Base-by-base conservation (phyloP, 37 sponge, comb jelly and placozoan genomes). In the Lycopodina hypogea region DNA sequence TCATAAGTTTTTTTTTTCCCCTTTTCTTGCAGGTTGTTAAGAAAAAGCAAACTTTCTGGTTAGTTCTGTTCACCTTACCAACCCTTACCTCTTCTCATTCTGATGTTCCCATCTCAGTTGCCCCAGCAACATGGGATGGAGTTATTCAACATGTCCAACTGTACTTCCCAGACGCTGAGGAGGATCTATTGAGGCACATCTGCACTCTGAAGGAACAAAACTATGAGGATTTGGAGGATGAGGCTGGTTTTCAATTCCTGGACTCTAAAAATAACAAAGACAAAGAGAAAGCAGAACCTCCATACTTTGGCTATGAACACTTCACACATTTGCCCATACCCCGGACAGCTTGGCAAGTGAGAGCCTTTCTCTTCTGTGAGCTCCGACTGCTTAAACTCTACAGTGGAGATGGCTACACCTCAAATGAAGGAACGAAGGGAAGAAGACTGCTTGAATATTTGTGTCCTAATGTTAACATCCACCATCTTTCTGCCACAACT, bases 311-410 rank as follows among this genome's bases (percentile, higher is more conserved):
- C 64, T 88, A 88, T 59, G 80, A 71, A n/a, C 24, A 75, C 57
- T 88, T 71, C 40, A 59, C 64, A 18, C 29, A 21, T 30, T 56
- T 83, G 26, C 84, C 89, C 1, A 22, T n/a, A 3, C 84, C 84
- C 14, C 34, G 84, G 14, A 78, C 42, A 8, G 74, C 80, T 30
- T 83, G 83, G 89, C 89, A 88, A 56, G 80, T 78, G 50, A 83
- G 89, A 78, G 68, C 78, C 64, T 80, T 88, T 55, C 75, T 88
- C 30, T 88, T 83, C 81, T 88, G 89, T 60, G 89, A 88, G 63
- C 67, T 88, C 24, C 72, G 89, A 59, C 62, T 88, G 14, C 50
- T 88, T 42, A 86, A 83, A 34, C 62, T 77, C 42, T 88, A 83
- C 71, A 73, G 48, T 32, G 89, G 89, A 23, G 84, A 88, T 64